Evolutionary conservation across 2,888 invertebrate species (phyloP).

Genomic region (Megastigmus dorsalis): DNA sequence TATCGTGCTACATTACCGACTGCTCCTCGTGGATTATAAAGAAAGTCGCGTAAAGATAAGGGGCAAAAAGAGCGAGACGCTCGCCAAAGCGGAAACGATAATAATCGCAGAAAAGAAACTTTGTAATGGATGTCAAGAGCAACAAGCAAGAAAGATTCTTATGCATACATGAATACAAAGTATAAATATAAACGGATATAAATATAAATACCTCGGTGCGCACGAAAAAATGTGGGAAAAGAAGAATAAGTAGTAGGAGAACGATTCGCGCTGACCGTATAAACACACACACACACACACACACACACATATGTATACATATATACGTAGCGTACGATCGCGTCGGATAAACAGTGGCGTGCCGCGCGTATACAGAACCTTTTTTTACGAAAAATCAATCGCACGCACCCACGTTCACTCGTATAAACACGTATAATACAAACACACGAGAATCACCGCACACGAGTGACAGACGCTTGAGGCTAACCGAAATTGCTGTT

Average conservation of each 20-base stretch:
- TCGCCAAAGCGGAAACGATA: conserved; percentile 43
- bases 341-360: not conserved
- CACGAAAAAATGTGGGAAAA: not conserved
- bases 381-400: conserved; percentile 32
- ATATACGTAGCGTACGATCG: no score
- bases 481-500: no score
- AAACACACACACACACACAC: not conserved
- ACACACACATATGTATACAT: no score
- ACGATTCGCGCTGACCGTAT: not conserved
- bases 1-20: not conserved
- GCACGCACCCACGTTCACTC: not conserved
- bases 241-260: not conserved
- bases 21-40: not conserved
- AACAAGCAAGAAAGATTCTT: conserved; percentile 36
- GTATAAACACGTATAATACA: not conserved
- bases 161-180: conserved; percentile 25
- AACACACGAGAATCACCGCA: not conserved
- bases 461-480: not conserved
- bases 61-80: not conserved
- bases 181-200: conserved; percentile 6
- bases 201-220: not conserved
- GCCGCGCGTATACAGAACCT: not conserved
- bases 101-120: conserved; percentile 47
- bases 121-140: conserved; percentile 31
- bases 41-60: not conserved